A percentile compares a stretch with the other conserved stretches of the same genome.
phyloP scores from a whole-genome alignment of 2,113 vertebrate species.

The Laticauda colubrina region DNA sequence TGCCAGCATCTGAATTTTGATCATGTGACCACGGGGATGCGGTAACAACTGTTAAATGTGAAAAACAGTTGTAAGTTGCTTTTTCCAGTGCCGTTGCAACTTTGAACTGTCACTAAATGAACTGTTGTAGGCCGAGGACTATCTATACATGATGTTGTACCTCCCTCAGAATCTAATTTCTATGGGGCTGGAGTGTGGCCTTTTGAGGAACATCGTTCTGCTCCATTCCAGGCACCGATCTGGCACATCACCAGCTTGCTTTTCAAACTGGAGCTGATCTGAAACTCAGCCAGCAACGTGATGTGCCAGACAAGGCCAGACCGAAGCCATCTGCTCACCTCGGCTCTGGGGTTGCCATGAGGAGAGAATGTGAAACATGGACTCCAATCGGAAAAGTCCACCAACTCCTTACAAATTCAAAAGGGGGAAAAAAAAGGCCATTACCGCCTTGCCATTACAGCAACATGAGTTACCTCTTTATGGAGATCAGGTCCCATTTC shows the following conservation, averaged over 20 bases:
- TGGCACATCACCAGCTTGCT: background rate
- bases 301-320: background rate
- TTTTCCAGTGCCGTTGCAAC: background rate
- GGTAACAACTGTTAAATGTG: background rate
- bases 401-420: slow-evolving; percentile 36
- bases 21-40: background rate
- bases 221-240: background rate
- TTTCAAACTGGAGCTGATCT: background rate
- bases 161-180: background rate
- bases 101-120: background rate
- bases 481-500: slow-evolving; percentile 46
- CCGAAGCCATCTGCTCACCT: slow-evolving; percentile 21
- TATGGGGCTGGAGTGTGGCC: background rate
- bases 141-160: background rate
- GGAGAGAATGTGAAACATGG: slow-evolving; percentile 28
- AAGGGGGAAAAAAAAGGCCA: background rate
- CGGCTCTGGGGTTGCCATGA: slow-evolving; percentile 39
- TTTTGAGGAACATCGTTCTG: background rate
- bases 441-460: slow-evolving; percentile 10
- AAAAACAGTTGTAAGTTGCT: background rate
- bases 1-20: background rate
- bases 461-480: slow-evolving; percentile 38
- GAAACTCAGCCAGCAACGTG: background rate
- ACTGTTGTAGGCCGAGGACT: background rate
- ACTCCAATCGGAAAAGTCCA: slow-evolving; percentile 33